These are phyloP conservation scores for Deroptyus accipitrinus DNA, from an alignment of 2,113 vertebrate species.

Conservation along the genomic window DNA sequence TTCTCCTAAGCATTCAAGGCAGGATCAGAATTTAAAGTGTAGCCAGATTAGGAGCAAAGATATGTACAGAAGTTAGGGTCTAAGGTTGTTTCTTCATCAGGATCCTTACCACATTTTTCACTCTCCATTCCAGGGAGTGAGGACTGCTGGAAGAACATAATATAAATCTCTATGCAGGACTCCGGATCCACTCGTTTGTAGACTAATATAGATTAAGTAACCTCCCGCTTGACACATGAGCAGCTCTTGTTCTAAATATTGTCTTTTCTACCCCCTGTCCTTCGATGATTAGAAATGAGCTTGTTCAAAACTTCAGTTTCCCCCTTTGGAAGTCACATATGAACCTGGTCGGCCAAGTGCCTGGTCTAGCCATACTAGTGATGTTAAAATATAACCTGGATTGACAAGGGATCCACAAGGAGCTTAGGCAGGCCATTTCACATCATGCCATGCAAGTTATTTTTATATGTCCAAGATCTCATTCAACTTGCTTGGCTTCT, in stretches of 20 bases:
- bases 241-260: background rate
- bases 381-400: background rate
- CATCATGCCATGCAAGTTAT: background rate
- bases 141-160: background rate
- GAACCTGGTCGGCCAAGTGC: background rate
- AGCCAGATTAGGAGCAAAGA: background rate
- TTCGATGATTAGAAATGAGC: background rate
- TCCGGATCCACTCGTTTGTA: background rate
- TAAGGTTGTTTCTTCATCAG: background rate
- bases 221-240: background rate
- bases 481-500: conserved; percentile 27
- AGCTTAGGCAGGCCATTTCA: background rate
- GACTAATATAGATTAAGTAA: background rate
- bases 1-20: background rate
- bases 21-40: background rate
- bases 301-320: background rate
- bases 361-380: background rate
- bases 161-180: rapidly evolving
- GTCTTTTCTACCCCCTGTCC: background rate
- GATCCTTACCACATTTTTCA: background rate
- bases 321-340: background rate
- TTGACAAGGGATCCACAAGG: background rate
- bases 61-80: background rate
- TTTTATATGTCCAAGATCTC: background rate
- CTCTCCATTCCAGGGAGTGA: background rate